Evolutionary conservation across 30 jellyfish, hydroid and myxozoan species (phyloP), one percentile per base, ranked within the genome.

Genomic region (Catostylus mosaicus): DNA sequence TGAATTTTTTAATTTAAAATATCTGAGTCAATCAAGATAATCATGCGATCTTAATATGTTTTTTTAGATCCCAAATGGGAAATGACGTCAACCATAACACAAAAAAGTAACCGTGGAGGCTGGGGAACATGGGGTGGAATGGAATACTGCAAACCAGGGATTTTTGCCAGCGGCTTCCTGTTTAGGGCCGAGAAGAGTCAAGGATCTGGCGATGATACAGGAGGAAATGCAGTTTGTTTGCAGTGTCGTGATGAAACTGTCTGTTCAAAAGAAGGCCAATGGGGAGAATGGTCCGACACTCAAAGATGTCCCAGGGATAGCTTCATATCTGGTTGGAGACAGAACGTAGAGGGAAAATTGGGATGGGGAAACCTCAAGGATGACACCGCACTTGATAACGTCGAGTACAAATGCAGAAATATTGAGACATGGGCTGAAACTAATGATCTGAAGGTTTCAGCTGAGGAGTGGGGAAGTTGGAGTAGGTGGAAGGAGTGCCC

Each of bases 391-490:
- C 74, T 79, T 12, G 63, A 40, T 35, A 40, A 40, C 14, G 93
- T 83, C 9, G 93, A 83, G 35, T 83, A 83, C 74, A 70, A 63
- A 43, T 83, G 93, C 75, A 83, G 93, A 33, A 64, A 69, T 29
- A 38, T 37, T 18, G 80, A 71, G 9, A 60, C 86, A 19, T 70
- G 93, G 93, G 64, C 38, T 29, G 69, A 69, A 38, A 54, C 67
- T 11, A 74, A 70, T 1, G 57, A 33, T 27, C 18, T 83, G 51
- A 83, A 70, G 29, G 81, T 67, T 0, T 36, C 30, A 38, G 93
- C 67, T 0, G 38, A 65, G 51, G 87, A 72, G 20, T 54, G 86
- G 77, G 93, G 93, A 2, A 60, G 19, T 43, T 83, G 93, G 93
- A 83, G 93, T 40, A 56, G 79, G 45, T 54, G 45, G 63, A 43